A percentile compares a stretch with the other conserved stretches of the same genome.
Conservation (phyloP, 2,797 vertebrate species). For the Aselliscus stoliczkanus region DNA sequence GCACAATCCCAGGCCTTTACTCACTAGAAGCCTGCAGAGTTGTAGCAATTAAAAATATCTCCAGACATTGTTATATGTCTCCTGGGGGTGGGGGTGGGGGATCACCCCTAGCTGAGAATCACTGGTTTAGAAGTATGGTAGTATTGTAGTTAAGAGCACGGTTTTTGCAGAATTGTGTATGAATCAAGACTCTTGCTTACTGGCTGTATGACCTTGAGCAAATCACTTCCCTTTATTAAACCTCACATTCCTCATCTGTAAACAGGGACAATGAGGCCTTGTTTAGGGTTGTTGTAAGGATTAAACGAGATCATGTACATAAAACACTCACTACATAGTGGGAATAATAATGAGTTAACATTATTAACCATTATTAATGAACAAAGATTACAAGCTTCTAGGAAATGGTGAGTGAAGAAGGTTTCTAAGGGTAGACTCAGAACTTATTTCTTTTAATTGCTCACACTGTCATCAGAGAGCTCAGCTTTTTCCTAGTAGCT, state of each 20-base stretch:
- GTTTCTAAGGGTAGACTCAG: conserved; percentile 12
- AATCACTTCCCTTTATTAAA: conserved; percentile 30
- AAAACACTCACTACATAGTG: neutral
- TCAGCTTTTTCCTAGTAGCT: conserved; percentile 6
- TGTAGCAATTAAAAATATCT: conserved; percentile 25
- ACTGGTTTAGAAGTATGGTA: neutral
- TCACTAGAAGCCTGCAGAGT: neutral
- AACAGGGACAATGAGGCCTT: conserved; percentile 3
- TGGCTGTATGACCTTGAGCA: conserved; percentile 33
- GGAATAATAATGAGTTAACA: conserved; percentile 21
- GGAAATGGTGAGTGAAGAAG: neutral
- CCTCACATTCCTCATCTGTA: conserved; percentile 17
- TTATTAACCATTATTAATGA: conserved; percentile 28
- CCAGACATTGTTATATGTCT: neutral
- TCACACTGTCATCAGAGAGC: neutral
- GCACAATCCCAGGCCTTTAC: neutral
- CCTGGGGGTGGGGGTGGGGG: neutral
- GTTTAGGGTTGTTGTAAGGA: conserved; percentile 52
- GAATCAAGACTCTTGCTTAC: neutral
- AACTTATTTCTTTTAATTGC: neutral
- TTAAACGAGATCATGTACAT: conserved; percentile 6
- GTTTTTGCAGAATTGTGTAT: conserved; percentile 40
- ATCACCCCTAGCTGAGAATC: neutral
- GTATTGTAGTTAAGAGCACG: neutral
- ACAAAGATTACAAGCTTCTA: conserved; percentile 6